These are phyloP conservation scores for Cephus pygmeus DNA, from an alignment of 2,888 invertebrate genomes.

Conservation along the genomic window DNA sequence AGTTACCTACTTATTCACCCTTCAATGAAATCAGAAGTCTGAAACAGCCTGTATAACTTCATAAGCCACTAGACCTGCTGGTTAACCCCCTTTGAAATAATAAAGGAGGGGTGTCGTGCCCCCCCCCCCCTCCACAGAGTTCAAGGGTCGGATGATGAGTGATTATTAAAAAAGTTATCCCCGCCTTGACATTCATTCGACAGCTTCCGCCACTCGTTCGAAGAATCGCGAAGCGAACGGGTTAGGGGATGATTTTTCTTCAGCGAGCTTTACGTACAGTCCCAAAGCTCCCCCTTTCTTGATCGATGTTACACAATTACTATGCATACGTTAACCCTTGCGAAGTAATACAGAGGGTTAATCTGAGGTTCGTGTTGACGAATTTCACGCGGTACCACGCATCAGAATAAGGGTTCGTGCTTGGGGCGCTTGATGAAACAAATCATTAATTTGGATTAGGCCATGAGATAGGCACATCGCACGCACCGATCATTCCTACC, in stretches of 20 bases:
- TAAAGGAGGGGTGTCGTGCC: background rate
- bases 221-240: background rate
- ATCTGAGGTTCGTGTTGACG: background rate
- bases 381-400: background rate
- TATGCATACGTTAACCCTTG: background rate
- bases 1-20: background rate
- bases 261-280: background rate
- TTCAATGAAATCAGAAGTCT: background rate
- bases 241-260: background rate
- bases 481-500: background rate
- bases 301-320: background rate
- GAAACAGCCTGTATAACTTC: background rate
- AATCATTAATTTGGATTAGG: background rate
- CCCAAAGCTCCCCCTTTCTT: background rate
- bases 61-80: slow-evolving; percentile 17
- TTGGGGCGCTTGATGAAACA: background rate
- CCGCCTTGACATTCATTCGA: slow-evolving; percentile 15
- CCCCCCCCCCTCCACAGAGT: background rate
- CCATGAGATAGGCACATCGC: background rate
- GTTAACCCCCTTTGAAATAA: slow-evolving; percentile 10
- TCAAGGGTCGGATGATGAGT: slow-evolving; percentile 18
- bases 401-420: background rate
- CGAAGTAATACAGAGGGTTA: background rate
- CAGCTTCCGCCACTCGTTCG: background rate
- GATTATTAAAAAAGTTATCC: slow-evolving; percentile 31